Percentiles rank a stretch among this genome's conserved stretches.
phyloP scores from a whole-genome alignment of 2,797 vertebrate genomes.

The Morelia viridis region DNA sequence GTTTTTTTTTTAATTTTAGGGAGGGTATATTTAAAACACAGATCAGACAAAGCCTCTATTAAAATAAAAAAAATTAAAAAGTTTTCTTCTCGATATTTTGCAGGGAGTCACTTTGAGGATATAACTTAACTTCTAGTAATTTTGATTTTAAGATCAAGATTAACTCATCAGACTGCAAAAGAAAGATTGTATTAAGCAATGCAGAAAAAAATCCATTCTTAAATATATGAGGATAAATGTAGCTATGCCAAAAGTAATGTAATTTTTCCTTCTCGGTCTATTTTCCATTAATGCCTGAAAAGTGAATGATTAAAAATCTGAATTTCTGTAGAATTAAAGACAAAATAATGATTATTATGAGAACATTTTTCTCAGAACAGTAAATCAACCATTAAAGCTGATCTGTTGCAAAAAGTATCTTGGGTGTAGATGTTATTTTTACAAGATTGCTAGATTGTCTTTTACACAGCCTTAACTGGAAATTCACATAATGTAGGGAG shows the following conservation, averaged over 20 bases:
- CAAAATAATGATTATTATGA: slow-evolving; percentile 72
- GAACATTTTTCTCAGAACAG: slow-evolving; percentile 65
- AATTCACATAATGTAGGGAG: slow-evolving; percentile 63
- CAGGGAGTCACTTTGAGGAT: not conserved
- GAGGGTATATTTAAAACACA: not conserved
- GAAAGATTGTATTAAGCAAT: not conserved
- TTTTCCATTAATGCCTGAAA: slow-evolving; percentile 51
- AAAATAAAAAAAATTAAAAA: not conserved
- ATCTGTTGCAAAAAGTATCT: slow-evolving; percentile 67
- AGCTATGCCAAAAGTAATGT: slow-evolving; percentile 26
- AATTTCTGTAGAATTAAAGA: slow-evolving; percentile 61
- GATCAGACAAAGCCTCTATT: not conserved
- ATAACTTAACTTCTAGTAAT: not conserved
- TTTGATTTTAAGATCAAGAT: not conserved
- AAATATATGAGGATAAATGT: not conserved
- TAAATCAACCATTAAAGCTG: slow-evolving; percentile 60
- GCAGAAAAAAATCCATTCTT: slow-evolving; percentile 14
- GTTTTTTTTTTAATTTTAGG: not conserved
- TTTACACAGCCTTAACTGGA: slow-evolving; percentile 67
- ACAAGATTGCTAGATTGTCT: slow-evolving; percentile 61
- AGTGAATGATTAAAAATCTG: slow-evolving; percentile 63
- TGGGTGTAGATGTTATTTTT: slow-evolving; percentile 67
- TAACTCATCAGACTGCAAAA: fast-evolving
- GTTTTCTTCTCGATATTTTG: fast-evolving
- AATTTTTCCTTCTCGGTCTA: slow-evolving; percentile 33